Evolutionary conservation across 2,113 vertebrate genomes (phyloP), one percentile per base, ranked within the genome.

Genomic region (Cynoglossus semilaevis): DNA sequence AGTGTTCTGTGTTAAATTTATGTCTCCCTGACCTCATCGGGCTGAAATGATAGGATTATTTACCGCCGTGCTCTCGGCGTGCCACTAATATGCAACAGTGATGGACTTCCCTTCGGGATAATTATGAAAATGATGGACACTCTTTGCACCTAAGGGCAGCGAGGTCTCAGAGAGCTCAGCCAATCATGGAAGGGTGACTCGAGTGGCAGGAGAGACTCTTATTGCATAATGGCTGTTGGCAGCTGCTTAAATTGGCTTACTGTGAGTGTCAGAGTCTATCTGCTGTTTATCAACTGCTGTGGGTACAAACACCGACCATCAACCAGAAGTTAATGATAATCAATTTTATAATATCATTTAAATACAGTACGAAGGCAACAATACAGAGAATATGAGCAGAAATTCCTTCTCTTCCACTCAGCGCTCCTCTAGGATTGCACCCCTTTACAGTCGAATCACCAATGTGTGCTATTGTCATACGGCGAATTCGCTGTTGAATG

Each of bases 31-130:
- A 79, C 67, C 81, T 79, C 81, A 76, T 64, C 69, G 66, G 70
- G 66, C 70, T 73, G 53, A 74, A 75, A 79, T 74, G 74, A 76
- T 60, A 68, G 76, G 77, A 84, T 88, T 87, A 77, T 82, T 81
- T 82, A 84, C 74, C 75, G 74, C 70, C 70, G 52, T 61, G 52
- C 46, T 14, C 65, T 63, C 76, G 73, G 67, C 78, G 73, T 74
- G 69, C 60, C 17, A 17, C 69, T 81, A 72, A 79, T 76, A 68
- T 69, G 74, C 44, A 58, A 61, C 16, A 54, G 58, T 67, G 70
- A 77, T 74, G 48, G 76, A 82, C 57, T 70, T 70, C 72, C 58
- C 65, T 55, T 67, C 63, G 59, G 54, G 71, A 70, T 81, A 79
- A 82, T 86, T 82, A 79, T 10, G 68, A 70, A 77, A 63, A 71